These are phyloP conservation scores for Rana temporaria DNA, from an alignment of 2,113 vertebrate genomes.

Conservation along the genomic window DNA sequence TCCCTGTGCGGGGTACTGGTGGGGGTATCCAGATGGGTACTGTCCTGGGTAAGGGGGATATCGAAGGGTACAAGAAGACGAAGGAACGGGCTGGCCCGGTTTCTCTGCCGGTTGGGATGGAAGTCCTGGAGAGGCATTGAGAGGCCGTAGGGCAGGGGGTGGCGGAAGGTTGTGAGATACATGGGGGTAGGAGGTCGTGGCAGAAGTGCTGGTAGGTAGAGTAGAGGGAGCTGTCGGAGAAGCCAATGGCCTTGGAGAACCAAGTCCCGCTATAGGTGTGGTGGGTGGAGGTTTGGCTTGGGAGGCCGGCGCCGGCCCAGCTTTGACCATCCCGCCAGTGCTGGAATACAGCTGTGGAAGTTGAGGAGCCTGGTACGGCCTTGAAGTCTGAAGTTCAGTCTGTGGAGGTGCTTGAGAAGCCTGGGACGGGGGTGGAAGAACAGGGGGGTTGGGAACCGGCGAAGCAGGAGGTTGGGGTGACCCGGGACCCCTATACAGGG, in stretches of 20 bases:
- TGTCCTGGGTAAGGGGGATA: conserved; percentile 65
- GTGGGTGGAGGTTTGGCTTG: conserved; percentile 83
- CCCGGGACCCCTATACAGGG: conserved; percentile 67
- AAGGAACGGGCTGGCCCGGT: conserved; percentile 68
- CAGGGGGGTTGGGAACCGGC: conserved; percentile 74
- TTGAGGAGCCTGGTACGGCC: conserved; percentile 68
- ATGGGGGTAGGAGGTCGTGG: conserved; percentile 68
- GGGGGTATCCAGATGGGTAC: conserved; percentile 70
- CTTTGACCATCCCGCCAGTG: conserved; percentile 62
- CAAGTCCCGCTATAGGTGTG: conserved; percentile 74
- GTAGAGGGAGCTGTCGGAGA: conserved; percentile 71
- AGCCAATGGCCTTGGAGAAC: conserved; percentile 64
- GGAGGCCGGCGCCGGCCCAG: conserved; percentile 62
- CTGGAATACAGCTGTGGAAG: conserved; percentile 66
- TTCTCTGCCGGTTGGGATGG: conserved; percentile 83
- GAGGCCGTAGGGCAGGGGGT: conserved; percentile 88
- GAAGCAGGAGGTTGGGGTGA: conserved; percentile 64
- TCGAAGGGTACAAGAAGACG: conserved; percentile 70
- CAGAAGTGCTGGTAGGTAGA: conserved; percentile 55
- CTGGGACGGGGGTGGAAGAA: conserved; percentile 72
- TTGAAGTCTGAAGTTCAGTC: conserved; percentile 72
- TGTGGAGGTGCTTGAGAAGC: conserved; percentile 64
- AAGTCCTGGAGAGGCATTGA: conserved; percentile 73
- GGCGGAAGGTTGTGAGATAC: conserved; percentile 84
- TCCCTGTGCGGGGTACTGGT: conserved; percentile 61